Conservation (phyloP, 1,140 invertebrate genomes). For the Hyles vespertilio region DNA sequence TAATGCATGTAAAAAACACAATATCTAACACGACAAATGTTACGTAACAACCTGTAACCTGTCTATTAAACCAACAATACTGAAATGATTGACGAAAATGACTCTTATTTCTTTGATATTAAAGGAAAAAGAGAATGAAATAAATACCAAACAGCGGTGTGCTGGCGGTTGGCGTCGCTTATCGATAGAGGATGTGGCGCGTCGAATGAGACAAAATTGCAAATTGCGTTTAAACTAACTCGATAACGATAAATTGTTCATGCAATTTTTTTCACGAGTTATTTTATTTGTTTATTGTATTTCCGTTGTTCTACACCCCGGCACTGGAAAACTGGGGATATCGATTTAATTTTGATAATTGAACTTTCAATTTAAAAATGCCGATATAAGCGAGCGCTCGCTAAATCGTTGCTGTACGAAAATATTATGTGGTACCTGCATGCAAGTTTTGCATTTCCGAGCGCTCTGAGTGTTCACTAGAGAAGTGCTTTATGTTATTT, state of each 20-base stretch:
- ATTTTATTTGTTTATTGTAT: not conserved
- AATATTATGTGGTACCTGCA: too few species aligned
- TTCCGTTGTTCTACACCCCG: too few species aligned
- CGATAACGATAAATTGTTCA: conserved; percentile 40
- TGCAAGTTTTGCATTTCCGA: not conserved
- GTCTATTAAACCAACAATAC: conserved; percentile 1
- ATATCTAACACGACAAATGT: conserved; percentile 23
- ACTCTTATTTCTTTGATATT: not conserved
- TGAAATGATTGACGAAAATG: not conserved
- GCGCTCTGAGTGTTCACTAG: conserved; percentile 14
- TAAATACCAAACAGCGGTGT: conserved; percentile 18
- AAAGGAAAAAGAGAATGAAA: not conserved
- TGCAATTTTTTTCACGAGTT: conserved; percentile 1
- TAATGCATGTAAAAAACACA: not conserved
- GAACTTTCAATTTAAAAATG: too few species aligned
- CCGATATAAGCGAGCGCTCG: too few species aligned
- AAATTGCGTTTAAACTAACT: conserved; percentile 49
- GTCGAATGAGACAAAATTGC: conserved; percentile 38
- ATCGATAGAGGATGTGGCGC: conserved; percentile 34
- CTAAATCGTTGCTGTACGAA: too few species aligned
- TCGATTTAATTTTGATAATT: too few species aligned
- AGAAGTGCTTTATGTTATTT: not conserved
- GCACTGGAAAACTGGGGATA: too few species aligned
- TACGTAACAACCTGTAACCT: conserved; percentile 31
- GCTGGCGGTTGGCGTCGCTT: conserved; percentile 23